Evolutionary conservation across 2,113 vertebrate genomes (phyloP), one percentile per base, ranked within the genome.

Genomic region (Collichthys lucidus): DNA sequence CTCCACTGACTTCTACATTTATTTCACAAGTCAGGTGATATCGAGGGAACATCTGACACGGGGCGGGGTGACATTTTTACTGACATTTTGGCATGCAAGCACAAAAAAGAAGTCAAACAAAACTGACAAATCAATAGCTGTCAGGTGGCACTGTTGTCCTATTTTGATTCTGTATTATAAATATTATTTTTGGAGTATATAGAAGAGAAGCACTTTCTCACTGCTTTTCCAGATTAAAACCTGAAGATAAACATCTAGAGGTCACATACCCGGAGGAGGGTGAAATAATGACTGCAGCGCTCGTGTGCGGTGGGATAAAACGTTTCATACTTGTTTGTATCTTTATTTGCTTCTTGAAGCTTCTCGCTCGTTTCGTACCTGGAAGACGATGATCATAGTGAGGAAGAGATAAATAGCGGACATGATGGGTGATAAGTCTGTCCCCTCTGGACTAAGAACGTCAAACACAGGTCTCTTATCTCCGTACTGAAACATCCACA

Each of bases 341-440:
- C 47, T 76, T 79, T 79, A 56, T 66, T 64, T 59, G 42, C 46
- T 77, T 74, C 26, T 75, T 61, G 31, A 49, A 49, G 29, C 42
- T 46, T 56, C 64, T 56, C 42, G 64, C 11, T 11, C 35, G 67
- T 64, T 76, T 59, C 24, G 46, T 96, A 99, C 98, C 98, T 99
- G 98, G 71, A 99, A 96, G 71, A 99, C 96, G 82, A 99, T 99
- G 85, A 99, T 97, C 96, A 97, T 96, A 1, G 98, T 99, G 83
- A 99, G 94, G 95, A 99, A 99, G 24, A 98, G 96, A 94, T 98
- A 99, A 2, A 97, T 81, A 2, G 97, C 96, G 6, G 98, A 97
- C 86, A 95, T 94, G 87, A 94, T 87, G 46, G 97, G 97, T 26
- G 97, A 97, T 69, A 98, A 88, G 76, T 96, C 93, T 12, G 94